phyloP scores from a whole-genome alignment of 1,140 invertebrate genomes.

The Meloidogyne exigua region DNA sequence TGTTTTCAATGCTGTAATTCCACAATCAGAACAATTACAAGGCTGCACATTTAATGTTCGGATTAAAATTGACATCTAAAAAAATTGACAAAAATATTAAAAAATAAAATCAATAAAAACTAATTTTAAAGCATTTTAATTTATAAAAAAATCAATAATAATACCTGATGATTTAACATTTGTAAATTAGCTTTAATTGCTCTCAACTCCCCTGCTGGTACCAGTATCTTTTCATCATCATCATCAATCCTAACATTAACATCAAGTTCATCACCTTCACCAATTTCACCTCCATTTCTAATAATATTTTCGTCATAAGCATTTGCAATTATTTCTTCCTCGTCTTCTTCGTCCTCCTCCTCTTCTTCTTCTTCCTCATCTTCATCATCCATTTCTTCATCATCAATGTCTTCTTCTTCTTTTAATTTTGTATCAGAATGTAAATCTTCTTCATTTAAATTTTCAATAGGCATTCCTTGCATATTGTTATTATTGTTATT shows the following conservation, averaged over 20 bases:
- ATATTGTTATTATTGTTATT: too few species aligned
- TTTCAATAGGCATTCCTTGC: not conserved
- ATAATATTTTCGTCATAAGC: conserved; percentile 14
- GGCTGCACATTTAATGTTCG: conserved; percentile 20
- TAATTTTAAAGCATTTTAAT: too few species aligned
- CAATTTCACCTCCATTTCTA: not conserved
- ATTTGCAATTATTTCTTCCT: conserved; percentile 24
- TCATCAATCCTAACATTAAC: not conserved
- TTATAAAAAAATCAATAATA: not conserved
- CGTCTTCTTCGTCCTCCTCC: conserved; percentile 11
- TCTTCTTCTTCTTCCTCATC: conserved; percentile 25
- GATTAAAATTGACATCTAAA: conserved; percentile 28
- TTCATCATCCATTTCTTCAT: conserved; percentile 23
- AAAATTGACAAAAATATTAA: not conserved
- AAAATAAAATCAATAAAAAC: too few species aligned
- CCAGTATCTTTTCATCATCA: not conserved
- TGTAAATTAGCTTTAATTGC: conserved; percentile 15
- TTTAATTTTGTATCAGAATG: conserved; percentile 1
- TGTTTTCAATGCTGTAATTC: conserved; percentile 3
- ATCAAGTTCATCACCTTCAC: not conserved
- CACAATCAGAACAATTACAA: conserved; percentile 20
- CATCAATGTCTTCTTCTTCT: conserved; percentile 1
- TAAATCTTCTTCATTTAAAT: conserved; percentile 1
- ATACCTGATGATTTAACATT: conserved; percentile 28
- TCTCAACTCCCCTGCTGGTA: conserved; percentile 10